Conservation (phyloP, 1,140 invertebrate genomes). For the Pygmarrhopalites habei region DNA sequence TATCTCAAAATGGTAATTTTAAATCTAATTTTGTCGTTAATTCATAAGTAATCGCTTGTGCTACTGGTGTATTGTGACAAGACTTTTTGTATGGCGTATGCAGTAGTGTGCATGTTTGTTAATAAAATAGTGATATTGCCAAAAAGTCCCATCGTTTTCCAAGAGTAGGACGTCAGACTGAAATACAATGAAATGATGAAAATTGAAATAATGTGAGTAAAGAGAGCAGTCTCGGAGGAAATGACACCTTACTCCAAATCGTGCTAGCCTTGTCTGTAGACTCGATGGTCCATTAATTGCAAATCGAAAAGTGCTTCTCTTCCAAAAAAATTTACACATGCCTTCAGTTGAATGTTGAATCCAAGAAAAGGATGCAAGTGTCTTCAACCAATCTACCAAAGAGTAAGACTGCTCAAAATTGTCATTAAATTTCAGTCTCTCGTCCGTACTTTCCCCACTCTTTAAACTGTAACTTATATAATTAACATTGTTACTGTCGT, state of each 20-base stretch:
- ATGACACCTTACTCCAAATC: no score
- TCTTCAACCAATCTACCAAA: slow-evolving; percentile 12
- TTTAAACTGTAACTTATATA: background rate
- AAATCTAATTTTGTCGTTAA: background rate
- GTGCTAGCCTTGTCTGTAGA: background rate
- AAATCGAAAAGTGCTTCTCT: slow-evolving; percentile 9
- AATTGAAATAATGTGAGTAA: no score
- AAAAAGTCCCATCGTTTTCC: background rate
- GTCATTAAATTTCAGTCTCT: slow-evolving; percentile 7
- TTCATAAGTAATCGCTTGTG: background rate
- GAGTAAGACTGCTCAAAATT: slow-evolving; percentile 4
- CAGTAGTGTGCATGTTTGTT: slow-evolving; percentile 3
- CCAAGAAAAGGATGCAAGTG: background rate
- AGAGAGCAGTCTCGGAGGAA: no score
- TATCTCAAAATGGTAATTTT: background rate
- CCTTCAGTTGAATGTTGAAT: background rate
- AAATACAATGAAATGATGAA: background rate
- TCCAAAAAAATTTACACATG: background rate
- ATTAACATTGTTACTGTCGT: background rate
- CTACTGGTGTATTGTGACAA: background rate
- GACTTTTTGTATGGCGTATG: no score
- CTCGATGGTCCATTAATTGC: background rate
- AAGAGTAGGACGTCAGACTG: slow-evolving; percentile 6
- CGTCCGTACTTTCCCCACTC: background rate
- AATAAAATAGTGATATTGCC: no score